phyloP scores from a whole-genome alignment of 2,888 invertebrate genomes.

The Drosophila kanekoi region DNA sequence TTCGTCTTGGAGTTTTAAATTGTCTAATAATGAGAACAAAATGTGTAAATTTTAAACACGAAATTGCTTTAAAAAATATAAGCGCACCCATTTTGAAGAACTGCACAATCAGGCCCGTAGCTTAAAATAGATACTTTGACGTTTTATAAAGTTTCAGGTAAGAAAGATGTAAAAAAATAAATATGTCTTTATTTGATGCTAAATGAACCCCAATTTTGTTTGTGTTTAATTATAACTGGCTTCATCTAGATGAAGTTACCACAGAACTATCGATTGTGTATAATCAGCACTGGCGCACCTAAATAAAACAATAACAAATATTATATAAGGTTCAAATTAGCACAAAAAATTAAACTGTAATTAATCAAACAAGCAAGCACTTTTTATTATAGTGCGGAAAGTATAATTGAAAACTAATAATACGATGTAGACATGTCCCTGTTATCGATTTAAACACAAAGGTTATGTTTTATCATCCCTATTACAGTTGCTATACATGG shows the following conservation, averaged over 20 bases:
- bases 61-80: not conserved
- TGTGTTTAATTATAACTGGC: not conserved
- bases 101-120: constrained; percentile 9
- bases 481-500: constrained; percentile 1
- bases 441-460: not conserved
- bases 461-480: constrained; percentile 7
- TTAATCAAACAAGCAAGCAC: not conserved
- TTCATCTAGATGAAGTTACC: not conserved
- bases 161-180: not conserved
- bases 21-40: constrained; percentile 49
- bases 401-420: constrained; percentile 3
- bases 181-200: not conserved
- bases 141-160: not conserved
- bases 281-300: not conserved
- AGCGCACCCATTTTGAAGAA: constrained; percentile 53
- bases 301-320: too few species aligned
- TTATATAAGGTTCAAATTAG: not conserved
- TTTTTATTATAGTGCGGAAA: not conserved
- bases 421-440: not conserved
- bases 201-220: not conserved
- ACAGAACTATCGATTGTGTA: constrained; percentile 2
- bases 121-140: not conserved
- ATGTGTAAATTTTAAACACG: not conserved
- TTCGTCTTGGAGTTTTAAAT: constrained; percentile 65
- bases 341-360: not conserved